Evolutionary conservation across 2,797 vertebrate genomes (phyloP), one percentile per base, ranked within the genome.

Genomic region (Percopsis omiscomaycus): DNA sequence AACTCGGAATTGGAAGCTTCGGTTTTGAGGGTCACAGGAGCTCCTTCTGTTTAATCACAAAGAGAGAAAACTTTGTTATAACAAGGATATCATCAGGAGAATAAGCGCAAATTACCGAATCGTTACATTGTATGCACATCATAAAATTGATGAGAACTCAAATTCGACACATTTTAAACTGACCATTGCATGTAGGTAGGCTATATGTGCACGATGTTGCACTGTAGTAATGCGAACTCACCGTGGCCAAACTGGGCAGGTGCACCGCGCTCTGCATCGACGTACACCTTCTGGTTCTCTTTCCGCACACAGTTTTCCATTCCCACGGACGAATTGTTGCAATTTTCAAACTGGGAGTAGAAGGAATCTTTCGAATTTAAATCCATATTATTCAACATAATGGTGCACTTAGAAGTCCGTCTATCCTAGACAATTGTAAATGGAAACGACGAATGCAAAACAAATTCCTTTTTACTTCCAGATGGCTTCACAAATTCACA

Each of bases 351-450:
- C 84, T 97, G 95, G 50, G 93, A 87, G 61, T 94, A 95, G 72
- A 93, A 93, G 4, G 92, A 90, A 81, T 96, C 95, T 92, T 95
- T 93, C 81, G 93, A 93, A 78, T 94, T 95, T 88, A 95, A 92
- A 93, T 96, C 95, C 95, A 96, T 94, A 83, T 94, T 93, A 87
- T 94, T 95, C 81, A 96, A 93, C 94, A 95, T 95, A 84, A 85
- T 93, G 86, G 68, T 89, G 83, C 81, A 68, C 80, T 78, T 82
- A 77, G 82, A 87, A 87, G 89, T 90, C 87, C 86, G 84, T 86
- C 53, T 79, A 68, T 84, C 61, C 80, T 63, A 66, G 59, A 65
- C 51, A 54, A 67, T 59, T 68, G 74, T 10, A 56, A 28, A 57
- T 63, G 51, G 55, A 61, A 62, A 59, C 30, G 37, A 10, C 55